Evolutionary conservation across 1,140 invertebrate species (phyloP).

Genomic region (Platyura marginata): DNA sequence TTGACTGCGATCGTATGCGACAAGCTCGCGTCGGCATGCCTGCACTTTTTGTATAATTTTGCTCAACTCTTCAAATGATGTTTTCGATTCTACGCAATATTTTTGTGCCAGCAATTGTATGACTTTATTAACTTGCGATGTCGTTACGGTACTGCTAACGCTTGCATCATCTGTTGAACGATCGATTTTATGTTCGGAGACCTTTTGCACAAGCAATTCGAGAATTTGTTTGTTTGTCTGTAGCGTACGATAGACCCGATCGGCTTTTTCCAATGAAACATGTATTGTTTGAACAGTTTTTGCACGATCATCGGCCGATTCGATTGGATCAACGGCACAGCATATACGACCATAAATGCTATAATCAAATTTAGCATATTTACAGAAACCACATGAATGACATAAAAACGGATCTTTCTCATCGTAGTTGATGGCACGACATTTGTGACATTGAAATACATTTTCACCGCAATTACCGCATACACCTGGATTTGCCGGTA

Average conservation of each 20-base stretch:
- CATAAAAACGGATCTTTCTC: conserved; percentile 98
- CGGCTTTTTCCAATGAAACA: conserved; percentile 79
- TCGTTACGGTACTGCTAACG: conserved; percentile 25
- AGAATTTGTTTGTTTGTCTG: conserved; percentile 75
- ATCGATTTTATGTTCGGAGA: conserved; percentile 21
- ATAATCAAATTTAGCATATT: conserved; percentile 98
- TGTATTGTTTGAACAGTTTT: conserved; percentile 87
- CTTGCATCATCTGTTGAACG: conserved; percentile 25
- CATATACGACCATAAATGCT: conserved; percentile 76
- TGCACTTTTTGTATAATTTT: conserved; percentile 87
- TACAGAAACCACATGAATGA: conserved; percentile 96
- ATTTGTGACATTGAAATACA: conserved; percentile 96
- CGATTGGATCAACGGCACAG: conserved; percentile 91
- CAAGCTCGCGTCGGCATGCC: conserved; percentile 74
- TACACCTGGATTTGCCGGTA: conserved; percentile 92
- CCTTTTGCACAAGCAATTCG: conserved; percentile 34
- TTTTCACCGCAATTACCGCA: conserved; percentile 97
- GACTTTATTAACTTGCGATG: conserved; percentile 58
- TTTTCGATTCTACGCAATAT: conserved; percentile 88
- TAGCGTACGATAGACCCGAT: conserved; percentile 80
- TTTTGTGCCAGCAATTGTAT: conserved; percentile 77
- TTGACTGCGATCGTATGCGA: conserved; percentile 80
- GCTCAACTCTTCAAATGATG: conserved; percentile 87
- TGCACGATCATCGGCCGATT: conserved; percentile 90
- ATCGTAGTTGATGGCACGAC: conserved; percentile 95